Evolutionary conservation across 2,113 vertebrate species (phyloP), one percentile per base, ranked within the genome.

Genomic region (Rhinichthys klamathensis): DNA sequence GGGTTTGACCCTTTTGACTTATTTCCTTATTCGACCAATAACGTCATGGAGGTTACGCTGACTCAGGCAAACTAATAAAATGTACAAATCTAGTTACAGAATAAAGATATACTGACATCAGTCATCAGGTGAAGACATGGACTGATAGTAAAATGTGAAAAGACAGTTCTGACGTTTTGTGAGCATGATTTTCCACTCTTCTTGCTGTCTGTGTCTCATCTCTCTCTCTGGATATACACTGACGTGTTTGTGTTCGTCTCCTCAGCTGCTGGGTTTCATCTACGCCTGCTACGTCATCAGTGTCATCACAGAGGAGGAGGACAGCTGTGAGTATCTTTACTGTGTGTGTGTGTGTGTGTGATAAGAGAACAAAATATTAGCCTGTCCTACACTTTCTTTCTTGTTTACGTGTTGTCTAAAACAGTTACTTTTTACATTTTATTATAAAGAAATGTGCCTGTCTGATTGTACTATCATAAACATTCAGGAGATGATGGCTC

Each of bases 281-380:
- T 96, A 91, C 0, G 93, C 94, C 90, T 95, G 94, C 91, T 94
- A 94, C 0, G 92, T 96, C 87, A 93, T 95, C 90, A 96, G 95
- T 32, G 90, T 93, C 87, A 92, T 95, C 84, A 94, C 93, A 32
- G 94, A 96, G 89, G 95, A 96, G 88, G 95, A 96, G 84, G 96
- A 96, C 91, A 95, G 95, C 90, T 96, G 93, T 95, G 90, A 96
- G 94, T 95, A 93, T 38, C 80, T 46, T 38, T 21, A 56, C 54
- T 56, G 12, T 27, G 58, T 70, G 35, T 56, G 69, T 61, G 38
- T 77, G 51, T 73, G 80, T 15, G 9, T 69, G 67, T 41, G 65
- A 77, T 60, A 15, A 60, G 54, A 79, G 13, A 49, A 46, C 6
- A 46, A 35, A n/a, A 44, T 82, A 9, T 30, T 60, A 21, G 51